Evolutionary conservation across 2,797 vertebrate genomes (phyloP), one percentile per base, ranked within the genome.

Genomic region (Centropyge bicolor): DNA sequence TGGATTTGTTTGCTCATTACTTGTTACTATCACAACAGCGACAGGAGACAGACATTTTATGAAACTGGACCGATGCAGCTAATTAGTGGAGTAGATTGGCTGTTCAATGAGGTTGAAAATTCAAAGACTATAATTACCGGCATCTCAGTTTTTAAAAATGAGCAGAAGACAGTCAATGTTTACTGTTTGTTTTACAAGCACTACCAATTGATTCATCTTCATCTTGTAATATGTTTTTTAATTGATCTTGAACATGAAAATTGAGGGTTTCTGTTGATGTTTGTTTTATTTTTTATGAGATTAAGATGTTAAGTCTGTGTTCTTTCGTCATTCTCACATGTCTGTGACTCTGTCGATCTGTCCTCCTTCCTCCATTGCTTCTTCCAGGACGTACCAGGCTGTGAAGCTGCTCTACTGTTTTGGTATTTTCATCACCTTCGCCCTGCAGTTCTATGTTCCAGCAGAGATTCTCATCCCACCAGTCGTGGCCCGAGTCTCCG

Each of bases 391-490:
- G 54, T 99, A 99, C 92, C 98, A 99, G 91, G 90, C 94, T 0
- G 98, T 99, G 68, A 99, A 99, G 92, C 94, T 99, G 78, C 96
- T 99, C 2, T 99, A 99, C 94, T 97, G 96, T 67, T 91, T 97
- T 0, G 98, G 98, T 20, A 99, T 99, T 78, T 98, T 97, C 93
- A 97, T 99, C 93, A 98, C 98, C 0, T 99, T 98, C 0, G 97
- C 97, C 0, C 94, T 99, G 74, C 98, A 99, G 95, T 99, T 99
- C 94, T 99, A 98, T 0, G 98, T 99, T 27, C 96, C 98, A 0
- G 98, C 97, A 0, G 97, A 99, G 93, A 99, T 99, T 79, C 84
- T 99, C 76, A 94, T 98, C 49, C 98, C 98, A 0, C 84, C 91
- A 0, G 93, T 94, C 0, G 68, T 96, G 8, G 90, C 95, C 5